Percentiles rank a stretch among this genome's conserved stretches.
Evolutionary conservation across 2,797 vertebrate genomes (phyloP).

Genomic region (Neopelma chrysocephalum): DNA sequence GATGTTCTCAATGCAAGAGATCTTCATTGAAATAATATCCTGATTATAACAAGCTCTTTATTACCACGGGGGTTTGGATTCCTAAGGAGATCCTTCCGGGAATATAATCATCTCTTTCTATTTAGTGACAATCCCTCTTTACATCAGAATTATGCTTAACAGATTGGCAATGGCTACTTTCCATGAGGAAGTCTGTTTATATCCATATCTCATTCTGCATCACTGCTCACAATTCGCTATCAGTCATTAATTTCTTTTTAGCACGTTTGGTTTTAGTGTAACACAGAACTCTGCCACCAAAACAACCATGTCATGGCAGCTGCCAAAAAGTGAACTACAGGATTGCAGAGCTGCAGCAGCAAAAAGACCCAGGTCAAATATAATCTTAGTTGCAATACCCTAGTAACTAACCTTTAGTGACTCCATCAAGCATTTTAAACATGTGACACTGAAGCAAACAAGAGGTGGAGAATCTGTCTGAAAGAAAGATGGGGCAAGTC

Average conservation of each 20-base stretch:
- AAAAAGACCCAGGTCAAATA: neutral
- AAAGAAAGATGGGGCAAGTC: neutral
- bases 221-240: neutral
- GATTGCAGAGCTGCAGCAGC: neutral
- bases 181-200: neutral
- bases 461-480: neutral
- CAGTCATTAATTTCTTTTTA: neutral
- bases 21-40: constrained; percentile 8
- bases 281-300: neutral
- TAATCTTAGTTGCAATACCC: neutral
- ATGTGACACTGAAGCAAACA: neutral
- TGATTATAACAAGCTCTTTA: neutral
- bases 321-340: neutral
- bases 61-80: neutral
- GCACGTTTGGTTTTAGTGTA: neutral
- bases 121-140: neutral
- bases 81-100: neutral
- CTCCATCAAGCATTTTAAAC: neutral
- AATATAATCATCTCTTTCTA: neutral
- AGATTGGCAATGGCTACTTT: neutral
- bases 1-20: constrained; percentile 3
- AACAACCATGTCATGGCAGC: neutral
- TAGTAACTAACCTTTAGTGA: neutral
- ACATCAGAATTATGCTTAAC: neutral
- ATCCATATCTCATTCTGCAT: neutral